Evolutionary conservation across 2,113 vertebrate species (phyloP), one percentile per base, ranked within the genome.

Genomic region (Ammodytes dubius): DNA sequence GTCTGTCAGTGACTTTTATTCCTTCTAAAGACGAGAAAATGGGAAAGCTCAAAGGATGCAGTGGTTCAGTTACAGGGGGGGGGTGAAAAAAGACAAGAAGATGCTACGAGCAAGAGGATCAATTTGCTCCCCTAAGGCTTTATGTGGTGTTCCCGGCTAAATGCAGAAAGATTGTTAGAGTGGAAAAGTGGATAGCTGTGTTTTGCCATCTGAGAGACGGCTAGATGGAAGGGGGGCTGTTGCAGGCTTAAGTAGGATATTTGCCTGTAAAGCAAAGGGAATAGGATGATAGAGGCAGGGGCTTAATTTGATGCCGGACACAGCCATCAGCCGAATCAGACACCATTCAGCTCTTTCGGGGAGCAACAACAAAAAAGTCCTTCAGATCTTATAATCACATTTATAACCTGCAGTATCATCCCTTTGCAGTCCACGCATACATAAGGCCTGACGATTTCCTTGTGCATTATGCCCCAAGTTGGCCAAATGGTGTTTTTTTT

Each of bases 21-120:
- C 39, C 74, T 27, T 63, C 42, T 10, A 56, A 84, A 77, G 54
- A 77, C 54, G 68, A 84, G 52, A 77, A 90, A 83, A 81, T 78
- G 40, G 79, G 61, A 67, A 85, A 61, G 57, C 80, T 87, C 65
- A 89, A 75, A 79, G 77, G 83, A 81, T 59, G 71, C 63, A 73
- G 81, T 87, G 83, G 79, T 75, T 79, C 78, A 77, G 60, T 63
- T 61, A 82, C 74, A 72, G 80, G 53, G 27, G 37, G 37, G 27
- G 27, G 27, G 27, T 27, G 2, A 27, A 70, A 47, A 83, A 27
- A 75, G 79, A 66, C 58, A 54, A 73, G 71, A 45, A 45, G 74
- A 57, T 27, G 50, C 43, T 58, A 14, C 19, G 15, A 46, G 42
- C n/a, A 58, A 79, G 46, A 27, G 77, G 88, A 86, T 90, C 63